phyloP scores from a whole-genome alignment of 1,140 invertebrate genomes.

The Drosophila parvula region DNA sequence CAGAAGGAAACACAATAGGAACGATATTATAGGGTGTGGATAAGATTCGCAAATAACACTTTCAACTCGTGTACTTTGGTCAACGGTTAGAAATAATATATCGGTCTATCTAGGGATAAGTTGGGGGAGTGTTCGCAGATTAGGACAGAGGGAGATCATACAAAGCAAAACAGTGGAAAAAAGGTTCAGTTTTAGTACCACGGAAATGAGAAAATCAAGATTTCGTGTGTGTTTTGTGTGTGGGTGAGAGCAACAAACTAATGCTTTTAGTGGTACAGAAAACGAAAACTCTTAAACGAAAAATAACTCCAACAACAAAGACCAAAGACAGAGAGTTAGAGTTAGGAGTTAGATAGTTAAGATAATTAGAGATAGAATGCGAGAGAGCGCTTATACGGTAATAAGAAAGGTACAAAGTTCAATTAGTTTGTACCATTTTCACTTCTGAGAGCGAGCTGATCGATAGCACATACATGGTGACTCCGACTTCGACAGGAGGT shows the following conservation, averaged over 20 bases:
- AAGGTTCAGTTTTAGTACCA: slow-evolving; percentile 20
- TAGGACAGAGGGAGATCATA: slow-evolving; percentile 20
- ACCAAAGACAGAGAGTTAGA: slow-evolving; percentile 59
- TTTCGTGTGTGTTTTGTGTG: slow-evolving; percentile 28
- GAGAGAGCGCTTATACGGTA: slow-evolving; percentile 58
- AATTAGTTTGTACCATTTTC: slow-evolving; percentile 93
- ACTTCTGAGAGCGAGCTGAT: slow-evolving; percentile 99
- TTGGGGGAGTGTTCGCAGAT: slow-evolving; percentile 19
- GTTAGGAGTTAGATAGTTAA: slow-evolving; percentile 52
- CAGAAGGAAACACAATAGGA: slow-evolving; percentile 12
- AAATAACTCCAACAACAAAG: slow-evolving; percentile 63
- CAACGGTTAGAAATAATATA: slow-evolving; percentile 42
- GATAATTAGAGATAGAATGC: slow-evolving; percentile 46
- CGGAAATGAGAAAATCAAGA: slow-evolving; percentile 52
- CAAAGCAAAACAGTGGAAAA: slow-evolving; percentile 46
- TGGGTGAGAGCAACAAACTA: slow-evolving; percentile 43
- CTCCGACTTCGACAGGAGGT: slow-evolving; percentile 97
- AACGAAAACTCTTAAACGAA: slow-evolving; percentile 16
- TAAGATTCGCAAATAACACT: slow-evolving; percentile 53
- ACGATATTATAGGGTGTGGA: slow-evolving; percentile 13
- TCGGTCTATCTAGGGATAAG: slow-evolving; percentile 35
- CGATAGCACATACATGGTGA: slow-evolving; percentile 99
- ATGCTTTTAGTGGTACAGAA: slow-evolving; percentile 48
- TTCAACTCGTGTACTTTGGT: slow-evolving; percentile 57
- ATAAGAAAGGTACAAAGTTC: slow-evolving; percentile 80